A percentile compares a stretch with the other conserved stretches of the same genome.
Evolutionary conservation across 2,113 vertebrate species (phyloP).

Genomic region (Pteropus alecto): DNA sequence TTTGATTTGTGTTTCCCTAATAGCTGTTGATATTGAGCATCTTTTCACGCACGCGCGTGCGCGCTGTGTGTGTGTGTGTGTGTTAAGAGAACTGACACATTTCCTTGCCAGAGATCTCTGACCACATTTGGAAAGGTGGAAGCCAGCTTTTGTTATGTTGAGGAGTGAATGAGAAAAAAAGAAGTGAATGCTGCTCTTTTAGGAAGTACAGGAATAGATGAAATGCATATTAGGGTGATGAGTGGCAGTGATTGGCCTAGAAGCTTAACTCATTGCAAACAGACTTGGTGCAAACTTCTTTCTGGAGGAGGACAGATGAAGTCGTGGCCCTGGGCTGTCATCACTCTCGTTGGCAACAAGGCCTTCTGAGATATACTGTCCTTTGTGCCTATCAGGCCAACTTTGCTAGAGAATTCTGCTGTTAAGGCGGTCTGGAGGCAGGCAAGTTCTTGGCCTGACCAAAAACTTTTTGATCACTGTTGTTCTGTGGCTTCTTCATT

Average conservation of each 20-base stretch:
- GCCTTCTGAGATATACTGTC: background rate
- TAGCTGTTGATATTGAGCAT: background rate
- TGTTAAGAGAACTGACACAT: background rate
- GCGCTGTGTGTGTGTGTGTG: background rate
- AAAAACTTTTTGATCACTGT: background rate
- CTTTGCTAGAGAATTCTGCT: background rate
- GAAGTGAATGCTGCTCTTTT: background rate
- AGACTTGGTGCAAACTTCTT: background rate
- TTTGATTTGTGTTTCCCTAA: background rate
- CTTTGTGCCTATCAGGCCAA: background rate
- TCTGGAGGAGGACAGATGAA: background rate
- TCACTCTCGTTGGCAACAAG: background rate
- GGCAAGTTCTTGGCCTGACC: background rate
- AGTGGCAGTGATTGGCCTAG: background rate
- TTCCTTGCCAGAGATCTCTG: background rate
- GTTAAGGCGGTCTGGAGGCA: background rate
- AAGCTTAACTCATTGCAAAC: background rate
- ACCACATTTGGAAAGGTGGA: background rate
- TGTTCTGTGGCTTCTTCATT: background rate
- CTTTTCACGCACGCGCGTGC: background rate
- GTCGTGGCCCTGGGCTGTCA: background rate
- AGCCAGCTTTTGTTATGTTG: background rate
- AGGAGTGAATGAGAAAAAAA: background rate
- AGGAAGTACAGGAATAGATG: background rate
- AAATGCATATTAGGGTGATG: background rate